Base-by-base conservation (phyloP, 2,888 invertebrate species). In the Spilosoma lubricipeda region DNA sequence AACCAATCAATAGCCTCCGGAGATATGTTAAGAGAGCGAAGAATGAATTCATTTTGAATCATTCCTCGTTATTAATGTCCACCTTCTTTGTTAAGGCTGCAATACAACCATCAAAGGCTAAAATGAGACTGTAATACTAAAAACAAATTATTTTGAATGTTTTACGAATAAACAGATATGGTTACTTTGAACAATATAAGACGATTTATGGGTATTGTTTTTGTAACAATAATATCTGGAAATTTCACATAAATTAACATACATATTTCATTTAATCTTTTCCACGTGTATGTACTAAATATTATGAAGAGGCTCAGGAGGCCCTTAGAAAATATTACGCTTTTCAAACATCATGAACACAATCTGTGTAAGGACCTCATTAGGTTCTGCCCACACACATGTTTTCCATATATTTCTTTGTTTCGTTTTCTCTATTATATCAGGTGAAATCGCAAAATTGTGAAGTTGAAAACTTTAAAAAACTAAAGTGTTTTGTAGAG, bases 271-370 rank as follows among this genome's bases (percentile, higher is more conserved):
- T 70, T 79, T 85, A 86, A 86, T 82, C 80, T 85, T 77, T 81
- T 83, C 80, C 88, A 86, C 86, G 88, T 82, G 85, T 74, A 77
- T 67, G 65, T 76, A 76, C 71, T 77, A 71, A 80, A 76, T 45
- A 68, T 72, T 78, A 56, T 64, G 56, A 67, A 18, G 72, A 75
- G 69, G 39, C 66, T 27, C 30, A 27, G 48, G 2, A 52, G 33
- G 30, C 48, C 64, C 39, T 69, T 36, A 13, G 30, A 67, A 65
- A 59, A 48, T 73, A 66, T 69, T 69, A 73, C 42, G 48, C 23
- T 69, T 64, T 59, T 73, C 59, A 9, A 73, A 69, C 52, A 64
- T 69, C 39, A 73, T 63, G 65, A 69, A 67, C 13, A 27, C 11
- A 65, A 36, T n/a, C 39, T 64, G 45, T 63, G 20, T 39, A 27